phyloP scores from a whole-genome alignment of 2,113 vertebrate species.

The Mastomys coucha region DNA sequence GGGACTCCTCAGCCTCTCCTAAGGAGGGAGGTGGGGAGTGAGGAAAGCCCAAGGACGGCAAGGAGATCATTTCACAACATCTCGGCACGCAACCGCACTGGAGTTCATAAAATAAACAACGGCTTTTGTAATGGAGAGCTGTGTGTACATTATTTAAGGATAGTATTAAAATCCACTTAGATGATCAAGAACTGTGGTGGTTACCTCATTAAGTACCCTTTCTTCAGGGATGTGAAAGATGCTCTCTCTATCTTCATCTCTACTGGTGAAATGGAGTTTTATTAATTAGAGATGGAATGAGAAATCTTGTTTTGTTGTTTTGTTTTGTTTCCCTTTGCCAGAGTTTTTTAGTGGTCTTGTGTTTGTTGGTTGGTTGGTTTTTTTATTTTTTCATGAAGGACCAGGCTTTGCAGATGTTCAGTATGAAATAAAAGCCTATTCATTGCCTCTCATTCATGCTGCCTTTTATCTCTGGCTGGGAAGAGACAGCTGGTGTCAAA shows the following conservation, averaged over 20 bases:
- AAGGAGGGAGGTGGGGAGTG: constrained; percentile 51
- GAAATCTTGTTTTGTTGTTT: constrained; percentile 53
- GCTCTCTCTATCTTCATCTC: not conserved
- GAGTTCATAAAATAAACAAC: constrained; percentile 82
- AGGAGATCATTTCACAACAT: constrained; percentile 36
- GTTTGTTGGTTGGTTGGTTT: constrained; percentile 75
- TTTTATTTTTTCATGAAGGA: constrained; percentile 75
- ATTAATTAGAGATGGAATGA: constrained; percentile 75
- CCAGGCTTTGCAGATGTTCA: constrained; percentile 86
- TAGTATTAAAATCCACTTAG: constrained; percentile 71
- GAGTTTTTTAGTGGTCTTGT: constrained; percentile 79
- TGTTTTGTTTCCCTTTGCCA: not conserved
- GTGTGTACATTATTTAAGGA: constrained; percentile 82
- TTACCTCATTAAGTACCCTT: constrained; percentile 77
- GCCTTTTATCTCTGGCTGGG: constrained; percentile 55
- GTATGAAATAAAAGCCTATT: constrained; percentile 82
- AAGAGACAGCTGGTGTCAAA: constrained; percentile 80
- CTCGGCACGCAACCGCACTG: constrained; percentile 68
- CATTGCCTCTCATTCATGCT: constrained; percentile 59
- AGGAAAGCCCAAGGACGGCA: constrained; percentile 44
- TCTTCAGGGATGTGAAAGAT: constrained; percentile 73
- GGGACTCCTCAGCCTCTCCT: constrained; percentile 68
- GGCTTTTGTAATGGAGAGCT: constrained; percentile 72
- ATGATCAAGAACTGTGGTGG: constrained; percentile 59
- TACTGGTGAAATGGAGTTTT: constrained; percentile 67